Evolutionary conservation across 2,797 vertebrate species (phyloP), one percentile per base, ranked within the genome.

Genomic region (Strix occidentalis): DNA sequence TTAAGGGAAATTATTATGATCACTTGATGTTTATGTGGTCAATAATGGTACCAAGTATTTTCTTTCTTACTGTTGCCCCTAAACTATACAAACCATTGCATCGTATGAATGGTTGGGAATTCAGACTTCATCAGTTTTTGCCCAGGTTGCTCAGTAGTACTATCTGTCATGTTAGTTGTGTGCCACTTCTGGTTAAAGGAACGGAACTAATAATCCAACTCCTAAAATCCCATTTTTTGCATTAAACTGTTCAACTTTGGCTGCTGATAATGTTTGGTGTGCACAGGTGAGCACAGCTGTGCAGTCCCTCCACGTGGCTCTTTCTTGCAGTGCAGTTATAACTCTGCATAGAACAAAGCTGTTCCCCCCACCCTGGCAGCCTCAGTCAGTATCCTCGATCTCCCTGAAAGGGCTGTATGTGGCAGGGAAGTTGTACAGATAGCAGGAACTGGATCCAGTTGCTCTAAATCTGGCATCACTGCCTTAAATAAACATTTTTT

Each of bases 41-140:
- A 57, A 2, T 64, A 66, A 24, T 12, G 10, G 14, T 68, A 74
- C 4, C 16, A 57, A 66, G 19, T 26, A 39, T 90, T 84, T 85
- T 58, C 21, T 66, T 79, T 35, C 26, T 50, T 21, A 13, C 11
- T 51, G 8, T 58, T 56, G 29, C 28, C 75, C 16, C 43, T 65
- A 10, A 39, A 41, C 26, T 63, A 25, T 65, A 28, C 8, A 11
- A 76, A 46, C 16, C 6, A 4, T n/a, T 70, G 4, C 14, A 17
- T 76, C 6, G 6, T 10, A 12, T 18, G 11, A 60, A 9, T 0
- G 0, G 0, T 1, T 53, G 41, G 53, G 35, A 48, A 81, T 57
- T 77, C 20, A 51, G 16, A 16, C n/a, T 6, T n/a, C 4, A 3
- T 43, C 33, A 20, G 25, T 16, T 84, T 74, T 86, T 74, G 16